These are phyloP conservation scores for Metridium senile DNA, from an alignment of 92 coral and sea anemone genomes.

Conservation along the genomic window DNA sequence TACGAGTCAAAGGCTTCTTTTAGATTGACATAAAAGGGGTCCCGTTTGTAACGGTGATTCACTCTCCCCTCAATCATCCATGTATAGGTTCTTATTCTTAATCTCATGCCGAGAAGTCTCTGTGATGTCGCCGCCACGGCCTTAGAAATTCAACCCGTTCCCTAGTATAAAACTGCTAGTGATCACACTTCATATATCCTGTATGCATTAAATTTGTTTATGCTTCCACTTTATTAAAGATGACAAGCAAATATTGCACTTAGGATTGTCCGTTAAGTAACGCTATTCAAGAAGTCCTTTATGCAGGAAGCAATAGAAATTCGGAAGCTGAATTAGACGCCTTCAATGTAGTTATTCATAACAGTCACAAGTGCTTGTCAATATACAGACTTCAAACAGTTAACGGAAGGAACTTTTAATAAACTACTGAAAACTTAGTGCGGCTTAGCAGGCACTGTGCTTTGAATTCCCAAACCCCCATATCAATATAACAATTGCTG, in stretches of 20 bases:
- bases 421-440: constrained; percentile 21
- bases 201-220: constrained; percentile 42
- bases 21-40: constrained; percentile 65
- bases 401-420: constrained; percentile 23
- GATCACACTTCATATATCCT: constrained; percentile 38
- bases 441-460: constrained; percentile 2
- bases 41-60: constrained; percentile 44
- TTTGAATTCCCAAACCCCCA: neutral
- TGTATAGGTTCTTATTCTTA: constrained; percentile 1
- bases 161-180: constrained; percentile 2
- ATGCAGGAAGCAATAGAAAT: constrained; percentile 43
- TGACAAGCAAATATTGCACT: constrained; percentile 56
- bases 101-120: constrained; percentile 26
- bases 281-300: constrained; percentile 39
- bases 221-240: constrained; percentile 37
- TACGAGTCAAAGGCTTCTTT: constrained; percentile 51
- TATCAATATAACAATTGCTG: constrained; percentile 31
- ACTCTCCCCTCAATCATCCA: constrained; percentile 8
- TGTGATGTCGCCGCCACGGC: constrained; percentile 29
- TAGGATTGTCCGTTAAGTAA: constrained; percentile 43
- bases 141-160: constrained; percentile 1
- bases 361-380: constrained; percentile 20
- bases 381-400: constrained; percentile 27
- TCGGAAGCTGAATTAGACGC: constrained; percentile 40
- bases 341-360: constrained; percentile 16